phyloP scores from a whole-genome alignment of 1,140 invertebrate species.

The Bilobella aurantiaca region DNA sequence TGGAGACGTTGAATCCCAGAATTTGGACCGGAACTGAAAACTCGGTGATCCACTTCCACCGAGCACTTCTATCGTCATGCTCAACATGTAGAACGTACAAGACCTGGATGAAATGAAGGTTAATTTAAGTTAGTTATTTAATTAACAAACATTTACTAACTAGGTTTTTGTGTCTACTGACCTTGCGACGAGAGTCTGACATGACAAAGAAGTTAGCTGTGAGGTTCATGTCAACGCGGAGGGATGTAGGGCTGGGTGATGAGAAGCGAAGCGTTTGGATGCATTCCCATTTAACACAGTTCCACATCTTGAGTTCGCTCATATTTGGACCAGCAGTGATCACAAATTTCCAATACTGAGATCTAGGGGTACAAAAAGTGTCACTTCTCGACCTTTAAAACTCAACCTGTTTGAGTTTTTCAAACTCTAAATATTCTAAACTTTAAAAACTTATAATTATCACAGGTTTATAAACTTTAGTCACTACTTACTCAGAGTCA shows the following conservation, averaged over 20 bases:
- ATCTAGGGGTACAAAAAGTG: constrained; percentile 43
- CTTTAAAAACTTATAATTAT: too few relatives aligned
- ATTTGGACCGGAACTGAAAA: constrained; percentile 29
- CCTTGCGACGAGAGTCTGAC: constrained; percentile 65
- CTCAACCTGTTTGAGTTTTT: too few relatives aligned
- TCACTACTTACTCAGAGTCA: constrained; percentile 58
- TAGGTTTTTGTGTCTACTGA: too few relatives aligned
- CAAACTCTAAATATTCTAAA: too few relatives aligned
- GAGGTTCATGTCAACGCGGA: constrained; percentile 71
- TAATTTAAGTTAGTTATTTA: constrained; percentile 9
- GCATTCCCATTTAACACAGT: constrained; percentile 83
- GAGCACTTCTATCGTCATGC: constrained; percentile 29
- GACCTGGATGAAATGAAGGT: constrained; percentile 16
- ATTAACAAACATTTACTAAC: not conserved
- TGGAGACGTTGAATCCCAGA: constrained; percentile 31
- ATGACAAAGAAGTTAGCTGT: constrained; percentile 71
- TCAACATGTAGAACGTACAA: constrained; percentile 31
- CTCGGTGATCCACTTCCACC: constrained; percentile 32
- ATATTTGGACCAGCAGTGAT: constrained; percentile 82
- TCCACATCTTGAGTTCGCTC: constrained; percentile 84
- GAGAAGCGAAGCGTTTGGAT: constrained; percentile 71
- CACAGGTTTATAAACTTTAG: too few relatives aligned
- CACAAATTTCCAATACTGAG: constrained; percentile 86
- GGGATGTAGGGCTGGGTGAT: constrained; percentile 37
- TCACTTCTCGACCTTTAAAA: not conserved